Evolutionary conservation across 2,113 vertebrate genomes (phyloP).

Genomic region (Cranoglanis bouderius): DNA sequence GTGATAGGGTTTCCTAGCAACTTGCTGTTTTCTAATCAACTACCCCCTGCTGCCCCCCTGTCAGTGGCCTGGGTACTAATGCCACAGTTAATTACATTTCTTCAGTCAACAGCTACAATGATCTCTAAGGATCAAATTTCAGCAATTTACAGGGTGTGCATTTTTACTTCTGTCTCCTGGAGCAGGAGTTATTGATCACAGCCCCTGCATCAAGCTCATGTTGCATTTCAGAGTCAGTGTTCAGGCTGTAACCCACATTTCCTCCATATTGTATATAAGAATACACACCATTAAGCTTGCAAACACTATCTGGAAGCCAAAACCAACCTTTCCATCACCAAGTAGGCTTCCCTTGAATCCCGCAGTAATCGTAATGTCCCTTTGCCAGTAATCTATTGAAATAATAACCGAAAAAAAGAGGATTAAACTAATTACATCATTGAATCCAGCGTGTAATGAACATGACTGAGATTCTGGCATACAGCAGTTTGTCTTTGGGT

Average conservation of each 20-base stretch:
- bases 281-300: slow-evolving; percentile 31
- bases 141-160: slow-evolving; percentile 43
- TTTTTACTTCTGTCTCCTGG: slow-evolving; percentile 19
- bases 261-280: slow-evolving; percentile 22
- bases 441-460: slow-evolving; percentile 37
- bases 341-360: slow-evolving; percentile 56
- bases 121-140: slow-evolving; percentile 63
- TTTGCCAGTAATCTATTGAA: slow-evolving; percentile 73
- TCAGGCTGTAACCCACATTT: background rate
- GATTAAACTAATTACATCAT: slow-evolving; percentile 78
- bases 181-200: background rate
- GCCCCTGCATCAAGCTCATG: background rate
- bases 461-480: slow-evolving; percentile 55
- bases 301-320: slow-evolving; percentile 48
- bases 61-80: slow-evolving; percentile 71
- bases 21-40: slow-evolving; percentile 53
- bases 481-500: slow-evolving; percentile 51
- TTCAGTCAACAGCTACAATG: slow-evolving; percentile 68
- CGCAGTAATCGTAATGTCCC: slow-evolving; percentile 63
- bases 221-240: slow-evolving; percentile 5
- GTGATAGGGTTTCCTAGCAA: slow-evolving; percentile 70
- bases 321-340: slow-evolving; percentile 55
- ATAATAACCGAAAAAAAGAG: slow-evolving; percentile 73
- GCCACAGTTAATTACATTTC: slow-evolving; percentile 75
- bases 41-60: slow-evolving; percentile 11